A percentile compares a stretch with the other conserved stretches of the same genome.
phyloP scores from a whole-genome alignment of 2,797 vertebrate species.

The Hozukius guyotensis region DNA sequence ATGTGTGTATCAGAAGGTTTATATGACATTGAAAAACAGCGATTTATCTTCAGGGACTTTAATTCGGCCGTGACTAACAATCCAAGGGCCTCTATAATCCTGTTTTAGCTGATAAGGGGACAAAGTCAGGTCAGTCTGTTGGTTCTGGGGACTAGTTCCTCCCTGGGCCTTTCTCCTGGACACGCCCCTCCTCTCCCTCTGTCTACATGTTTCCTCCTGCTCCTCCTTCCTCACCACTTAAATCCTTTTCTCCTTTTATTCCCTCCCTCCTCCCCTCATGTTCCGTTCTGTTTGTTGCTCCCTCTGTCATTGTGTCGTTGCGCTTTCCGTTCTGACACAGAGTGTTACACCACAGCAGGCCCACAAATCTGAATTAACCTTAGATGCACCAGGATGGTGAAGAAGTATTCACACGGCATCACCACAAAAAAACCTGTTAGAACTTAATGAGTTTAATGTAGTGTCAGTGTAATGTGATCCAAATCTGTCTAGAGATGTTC shows the following conservation, averaged over 20 bases:
- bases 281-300: constrained; percentile 74
- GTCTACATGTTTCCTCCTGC: constrained; percentile 47
- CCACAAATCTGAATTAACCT: constrained; percentile 22
- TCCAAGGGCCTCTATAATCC: constrained; percentile 53
- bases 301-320: constrained; percentile 68
- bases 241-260: constrained; percentile 51
- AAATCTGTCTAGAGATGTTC: background rate
- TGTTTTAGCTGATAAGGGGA: constrained; percentile 41
- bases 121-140: constrained; percentile 44
- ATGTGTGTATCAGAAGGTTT: constrained; percentile 14
- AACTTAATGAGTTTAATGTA: background rate
- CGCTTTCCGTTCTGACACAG: constrained; percentile 57
- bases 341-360: constrained; percentile 65
- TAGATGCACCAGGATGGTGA: background rate
- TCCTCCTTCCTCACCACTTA: constrained; percentile 52
- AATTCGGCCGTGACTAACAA: constrained; percentile 39
- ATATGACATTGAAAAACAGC: constrained; percentile 25
- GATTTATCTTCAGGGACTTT: constrained; percentile 9
- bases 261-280: constrained; percentile 51
- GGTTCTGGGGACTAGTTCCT: constrained; percentile 39
- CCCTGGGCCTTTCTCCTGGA: constrained; percentile 42
- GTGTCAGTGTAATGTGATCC: background rate
- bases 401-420: constrained; percentile 6
- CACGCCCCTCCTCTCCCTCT: constrained; percentile 51
- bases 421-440: background rate